These are phyloP conservation scores for Berghia stephanieae DNA, from an alignment of 1,140 invertebrate species.

Conservation along the genomic window DNA sequence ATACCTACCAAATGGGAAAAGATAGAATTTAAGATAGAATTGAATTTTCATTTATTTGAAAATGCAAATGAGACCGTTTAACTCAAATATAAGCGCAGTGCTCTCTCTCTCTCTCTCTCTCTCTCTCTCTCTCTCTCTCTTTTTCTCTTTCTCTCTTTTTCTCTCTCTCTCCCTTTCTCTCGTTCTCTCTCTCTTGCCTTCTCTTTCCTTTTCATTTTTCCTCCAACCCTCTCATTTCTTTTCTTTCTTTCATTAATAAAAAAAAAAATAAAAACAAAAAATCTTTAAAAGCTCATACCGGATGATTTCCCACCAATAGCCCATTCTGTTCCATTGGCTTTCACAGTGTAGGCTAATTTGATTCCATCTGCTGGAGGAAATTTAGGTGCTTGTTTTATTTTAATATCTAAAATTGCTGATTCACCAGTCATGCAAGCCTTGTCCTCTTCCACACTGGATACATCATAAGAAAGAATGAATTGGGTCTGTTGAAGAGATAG, in stretches of 20 bases:
- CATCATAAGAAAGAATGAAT: constrained; percentile 81
- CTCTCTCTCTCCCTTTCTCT: too few relatives aligned
- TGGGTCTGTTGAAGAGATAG: constrained; percentile 74
- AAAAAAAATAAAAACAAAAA: background rate
- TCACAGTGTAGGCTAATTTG: constrained; percentile 91
- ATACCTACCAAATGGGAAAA: too few relatives aligned
- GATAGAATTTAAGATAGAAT: too few relatives aligned
- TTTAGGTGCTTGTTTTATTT: constrained; percentile 69
- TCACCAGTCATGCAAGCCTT: constrained; percentile 89
- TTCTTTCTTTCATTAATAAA: background rate
- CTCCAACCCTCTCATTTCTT: too few relatives aligned
- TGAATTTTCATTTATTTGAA: too few relatives aligned
- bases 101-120: too few relatives aligned
- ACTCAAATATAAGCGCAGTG: too few relatives aligned
- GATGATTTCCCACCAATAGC: constrained; percentile 88
- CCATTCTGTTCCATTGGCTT: constrained; percentile 91
- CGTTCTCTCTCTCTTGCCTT: too few relatives aligned
- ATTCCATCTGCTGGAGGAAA: constrained; percentile 55
- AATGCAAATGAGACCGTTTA: too few relatives aligned
- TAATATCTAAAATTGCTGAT: constrained; percentile 85
- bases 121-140: too few relatives aligned
- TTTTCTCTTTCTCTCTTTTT: too few relatives aligned
- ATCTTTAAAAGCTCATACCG: constrained; percentile 38
- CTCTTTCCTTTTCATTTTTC: too few relatives aligned
- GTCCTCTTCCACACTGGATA: constrained; percentile 82